These are phyloP conservation scores for Amblyteles armatorius DNA, from an alignment of 2,888 invertebrate genomes.

Conservation along the genomic window DNA sequence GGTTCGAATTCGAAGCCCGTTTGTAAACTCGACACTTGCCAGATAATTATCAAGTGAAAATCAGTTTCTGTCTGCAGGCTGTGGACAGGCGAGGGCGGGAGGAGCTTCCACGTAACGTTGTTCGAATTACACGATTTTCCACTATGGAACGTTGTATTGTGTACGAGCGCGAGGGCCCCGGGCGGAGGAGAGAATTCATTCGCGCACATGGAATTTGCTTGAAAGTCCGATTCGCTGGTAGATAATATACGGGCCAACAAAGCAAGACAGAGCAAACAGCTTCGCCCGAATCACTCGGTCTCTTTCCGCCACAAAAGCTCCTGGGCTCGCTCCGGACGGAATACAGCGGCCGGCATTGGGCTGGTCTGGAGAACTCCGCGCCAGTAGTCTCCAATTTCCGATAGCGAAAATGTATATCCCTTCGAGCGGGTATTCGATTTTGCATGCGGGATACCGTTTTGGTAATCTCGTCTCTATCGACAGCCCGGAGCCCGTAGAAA, in stretches of 20 bases:
- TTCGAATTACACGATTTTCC: slow-evolving; percentile 31
- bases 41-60: neutral
- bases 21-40: too few species aligned
- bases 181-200: neutral
- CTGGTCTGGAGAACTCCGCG: neutral
- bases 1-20: too few species aligned
- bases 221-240: slow-evolving; percentile 4
- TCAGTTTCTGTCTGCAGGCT: neutral
- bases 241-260: neutral
- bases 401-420: slow-evolving; percentile 39
- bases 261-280: slow-evolving; percentile 8
- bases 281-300: neutral
- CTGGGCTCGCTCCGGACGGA: neutral
- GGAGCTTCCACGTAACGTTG: neutral
- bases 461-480: slow-evolving; percentile 33
- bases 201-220: slow-evolving; percentile 9
- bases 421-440: slow-evolving; percentile 44
- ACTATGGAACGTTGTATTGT: neutral
- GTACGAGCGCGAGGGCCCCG: neutral
- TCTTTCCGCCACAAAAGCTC: neutral
- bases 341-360: neutral
- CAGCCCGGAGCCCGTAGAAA: neutral
- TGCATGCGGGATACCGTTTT: slow-evolving; percentile 30
- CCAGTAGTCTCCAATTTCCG: slow-evolving; percentile 47
- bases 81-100: neutral